Evolutionary conservation across 2,113 vertebrate species (phyloP).

Genomic region (Poeciliopsis turrubarensis): DNA sequence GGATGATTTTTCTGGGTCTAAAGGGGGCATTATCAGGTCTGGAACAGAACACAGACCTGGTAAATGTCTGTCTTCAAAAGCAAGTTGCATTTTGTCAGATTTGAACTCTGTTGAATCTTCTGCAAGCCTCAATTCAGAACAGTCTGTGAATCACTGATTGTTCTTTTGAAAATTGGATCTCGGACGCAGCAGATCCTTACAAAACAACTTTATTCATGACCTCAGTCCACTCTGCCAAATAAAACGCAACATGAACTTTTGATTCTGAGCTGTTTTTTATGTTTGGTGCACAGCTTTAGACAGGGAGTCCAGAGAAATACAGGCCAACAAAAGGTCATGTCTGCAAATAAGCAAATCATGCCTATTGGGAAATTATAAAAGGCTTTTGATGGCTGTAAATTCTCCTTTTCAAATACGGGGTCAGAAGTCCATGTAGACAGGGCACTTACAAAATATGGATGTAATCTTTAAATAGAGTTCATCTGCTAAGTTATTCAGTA

Average conservation of each 20-base stretch:
- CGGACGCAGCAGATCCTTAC: conserved; percentile 10
- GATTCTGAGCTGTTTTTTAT: conserved; percentile 24
- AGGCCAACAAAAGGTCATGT: not conserved
- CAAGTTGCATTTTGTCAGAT: conserved; percentile 40
- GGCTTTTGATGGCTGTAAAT: not conserved
- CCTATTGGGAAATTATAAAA: conserved; percentile 15
- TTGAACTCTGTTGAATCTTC: conserved; percentile 26
- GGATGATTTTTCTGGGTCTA: conserved; percentile 53
- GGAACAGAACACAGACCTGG: conserved; percentile 31
- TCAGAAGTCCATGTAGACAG: not conserved
- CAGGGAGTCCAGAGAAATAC: not conserved
- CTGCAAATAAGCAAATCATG: not conserved
- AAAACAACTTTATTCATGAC: conserved; percentile 28
- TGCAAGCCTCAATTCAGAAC: conserved; percentile 35
- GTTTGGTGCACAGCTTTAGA: conserved; percentile 11
- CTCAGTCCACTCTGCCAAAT: conserved; percentile 35
- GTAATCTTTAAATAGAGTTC: not conserved
- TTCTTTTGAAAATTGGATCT: conserved; percentile 22
- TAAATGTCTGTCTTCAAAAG: conserved; percentile 44
- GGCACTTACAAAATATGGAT: not conserved
- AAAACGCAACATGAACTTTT: conserved; percentile 24
- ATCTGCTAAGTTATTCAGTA: not conserved
- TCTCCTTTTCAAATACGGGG: not conserved
- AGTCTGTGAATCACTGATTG: conserved; percentile 38
- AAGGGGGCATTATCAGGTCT: conserved; percentile 38